Evolutionary conservation across 2,113 vertebrate genomes (phyloP), one percentile per base, ranked within the genome.

Genomic region (Oxygymnocypris stewartii): DNA sequence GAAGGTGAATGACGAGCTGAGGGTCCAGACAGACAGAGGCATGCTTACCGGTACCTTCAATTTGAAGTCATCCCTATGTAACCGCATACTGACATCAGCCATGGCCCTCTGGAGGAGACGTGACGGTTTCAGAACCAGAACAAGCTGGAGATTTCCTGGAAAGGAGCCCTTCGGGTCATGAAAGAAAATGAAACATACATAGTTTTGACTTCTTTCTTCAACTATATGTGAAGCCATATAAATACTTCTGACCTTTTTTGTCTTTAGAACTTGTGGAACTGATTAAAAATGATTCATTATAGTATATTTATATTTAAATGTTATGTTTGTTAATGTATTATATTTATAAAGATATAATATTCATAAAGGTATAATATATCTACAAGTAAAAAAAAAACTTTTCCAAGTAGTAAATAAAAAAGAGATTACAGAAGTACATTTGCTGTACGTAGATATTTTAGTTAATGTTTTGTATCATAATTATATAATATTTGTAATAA

Each of bases 41-140:
- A 94, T 92, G 94, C 95, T 97, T 96, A 97, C 96, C 95, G 95
- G 96, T 96, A 99, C 98, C 96, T 99, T 99, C 96, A 97, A 97
- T 96, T 97, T 98, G 94, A 98, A 98, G 93, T 99, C 97, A 92
- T 98, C 96, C 49, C 95, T 95, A 73, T 97, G 97, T 91, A 98
- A 94, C 87, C 96, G 97, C 88, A 99, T 96, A 87, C 96, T 97
- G 6, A 99, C 96, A 91, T 98, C 97, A 88, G 97, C 95, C 35
- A 99, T 95, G 1, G 97, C 87, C 91, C 96, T 97, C 89, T 99
- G 98, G 87, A 99, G 94, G 79, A 99, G 95, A 86, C 94, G 94
- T 84, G 95, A 96, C 0, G 98, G 98, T 44, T 97, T 95, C 87
- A 99, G 94, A 51, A 99, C 96, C 90, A 99, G 92, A 59, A 99